These are phyloP conservation scores for Drosophila seclusa DNA, from an alignment of 2,888 invertebrate species.

Conservation along the genomic window DNA sequence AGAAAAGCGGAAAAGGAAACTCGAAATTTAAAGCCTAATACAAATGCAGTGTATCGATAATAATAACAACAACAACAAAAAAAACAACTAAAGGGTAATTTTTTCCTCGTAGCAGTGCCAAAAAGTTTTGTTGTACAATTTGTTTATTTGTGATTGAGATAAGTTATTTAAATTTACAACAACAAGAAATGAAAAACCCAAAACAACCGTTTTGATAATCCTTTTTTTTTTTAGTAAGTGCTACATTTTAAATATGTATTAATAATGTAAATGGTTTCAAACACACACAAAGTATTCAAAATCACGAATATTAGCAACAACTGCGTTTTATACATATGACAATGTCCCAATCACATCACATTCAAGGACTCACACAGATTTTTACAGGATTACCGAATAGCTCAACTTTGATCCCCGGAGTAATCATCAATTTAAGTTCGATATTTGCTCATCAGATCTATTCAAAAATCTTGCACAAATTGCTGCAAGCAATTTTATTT, in stretches of 20 bases:
- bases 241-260: conserved; percentile 52
- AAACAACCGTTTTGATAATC: conserved; percentile 48
- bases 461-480: neutral
- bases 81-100: conserved; percentile 66
- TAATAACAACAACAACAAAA: conserved; percentile 30
- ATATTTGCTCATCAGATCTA: neutral
- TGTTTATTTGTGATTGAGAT: conserved; percentile 41
- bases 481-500: neutral
- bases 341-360: conserved; percentile 4
- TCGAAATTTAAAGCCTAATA: conserved; percentile 15
- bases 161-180: conserved; percentile 57
- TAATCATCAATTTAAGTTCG: conserved; percentile 5
- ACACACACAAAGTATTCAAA: conserved; percentile 51
- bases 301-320: conserved; percentile 35
- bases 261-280: conserved; percentile 64
- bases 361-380: conserved; percentile 3
- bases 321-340: conserved; percentile 28
- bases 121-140: conserved; percentile 36
- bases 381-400: conserved; percentile 5
- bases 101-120: conserved; percentile 63
- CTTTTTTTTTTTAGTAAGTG: conserved; percentile 48
- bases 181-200: conserved; percentile 6
- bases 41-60: conserved; percentile 28
- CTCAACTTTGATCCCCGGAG: neutral
- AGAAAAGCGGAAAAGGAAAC: conserved; percentile 27